phyloP scores from a whole-genome alignment of 2,797 vertebrate genomes.

The Emydoidea blandingii region DNA sequence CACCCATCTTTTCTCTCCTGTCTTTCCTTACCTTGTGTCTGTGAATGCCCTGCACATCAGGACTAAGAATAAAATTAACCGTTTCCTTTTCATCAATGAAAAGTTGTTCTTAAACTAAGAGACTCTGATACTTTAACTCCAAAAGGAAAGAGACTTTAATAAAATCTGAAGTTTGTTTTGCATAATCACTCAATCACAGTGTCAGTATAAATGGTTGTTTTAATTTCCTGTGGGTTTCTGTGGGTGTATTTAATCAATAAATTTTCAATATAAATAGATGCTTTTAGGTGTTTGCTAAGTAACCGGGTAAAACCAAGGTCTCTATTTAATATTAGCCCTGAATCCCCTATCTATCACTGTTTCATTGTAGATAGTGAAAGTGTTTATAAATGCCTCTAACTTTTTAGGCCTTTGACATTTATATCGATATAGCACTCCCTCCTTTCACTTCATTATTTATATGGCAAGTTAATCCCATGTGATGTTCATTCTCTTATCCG shows the following conservation, averaged over 20 bases:
- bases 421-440: neutral
- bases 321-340: neutral
- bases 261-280: neutral
- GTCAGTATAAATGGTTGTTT: neutral
- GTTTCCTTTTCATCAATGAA: too few relatives aligned
- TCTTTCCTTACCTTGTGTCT: too few relatives aligned
- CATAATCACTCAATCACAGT: neutral
- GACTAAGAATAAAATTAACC: too few relatives aligned
- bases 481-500: too few relatives aligned
- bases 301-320: neutral
- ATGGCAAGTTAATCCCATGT: too few relatives aligned
- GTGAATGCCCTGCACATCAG: too few relatives aligned
- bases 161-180: neutral
- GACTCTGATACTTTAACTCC: neutral
- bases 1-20: too few relatives aligned
- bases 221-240: neutral
- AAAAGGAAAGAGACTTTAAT: neutral
- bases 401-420: neutral
- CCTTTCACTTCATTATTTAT: too few relatives aligned
- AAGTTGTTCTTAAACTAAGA: neutral
- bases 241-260: neutral
- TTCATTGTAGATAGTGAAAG: neutral
- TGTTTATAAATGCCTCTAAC: neutral
- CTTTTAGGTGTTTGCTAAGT: neutral
- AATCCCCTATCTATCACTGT: neutral